Evolutionary conservation across 1,140 invertebrate genomes (phyloP), one percentile per base, ranked within the genome.

Genomic region (Drosophila jambulina): DNA sequence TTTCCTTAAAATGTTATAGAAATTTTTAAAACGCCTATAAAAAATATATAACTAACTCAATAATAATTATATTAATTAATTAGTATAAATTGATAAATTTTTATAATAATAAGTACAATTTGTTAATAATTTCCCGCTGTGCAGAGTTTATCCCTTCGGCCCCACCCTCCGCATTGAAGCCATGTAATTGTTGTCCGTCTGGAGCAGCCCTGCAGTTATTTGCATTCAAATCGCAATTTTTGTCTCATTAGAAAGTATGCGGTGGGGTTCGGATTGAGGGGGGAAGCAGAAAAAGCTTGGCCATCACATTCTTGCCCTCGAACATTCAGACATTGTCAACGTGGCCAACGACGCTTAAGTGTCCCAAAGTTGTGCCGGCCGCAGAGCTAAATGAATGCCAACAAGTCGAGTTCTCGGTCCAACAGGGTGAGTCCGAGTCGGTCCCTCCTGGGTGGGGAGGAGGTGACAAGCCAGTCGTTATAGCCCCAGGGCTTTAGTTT

Each of bases 201-300:
- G 83, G 58, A 88, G 84, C 65, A 67, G 85, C 84, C 84, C 84
- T 88, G 84, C 84, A 88, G 84, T 88, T 88, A 88, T 88, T 88
- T 88, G 84, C 84, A 88, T 88, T 88, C 84, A 88, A 88, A 88
- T 88, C 84, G 84, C 85, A 88, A 90, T 90, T 88, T 88, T 88
- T 84, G 83, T 82, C 83, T 86, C 83, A 86, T 86, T 86, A 86
- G 75, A 71, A 79, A 75, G 78, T 78, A 60, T 49, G 62, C 65
- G 58, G 23, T 19, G 19, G 45, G 34, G 10, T 13, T 10, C 0
- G 23, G 25, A 27, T 42, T 29, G 36, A n/a, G 13, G 46, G 36
- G 32, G 27, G 15, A 2, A 40, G 23, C 4, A 34, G 25, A 38
- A 27, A 45, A 13, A 27, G 43, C 42, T 15, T 19, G 53, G 67